Evolutionary conservation across 2,113 vertebrate species (phyloP).

Genomic region (Atrichornis clamosus): DNA sequence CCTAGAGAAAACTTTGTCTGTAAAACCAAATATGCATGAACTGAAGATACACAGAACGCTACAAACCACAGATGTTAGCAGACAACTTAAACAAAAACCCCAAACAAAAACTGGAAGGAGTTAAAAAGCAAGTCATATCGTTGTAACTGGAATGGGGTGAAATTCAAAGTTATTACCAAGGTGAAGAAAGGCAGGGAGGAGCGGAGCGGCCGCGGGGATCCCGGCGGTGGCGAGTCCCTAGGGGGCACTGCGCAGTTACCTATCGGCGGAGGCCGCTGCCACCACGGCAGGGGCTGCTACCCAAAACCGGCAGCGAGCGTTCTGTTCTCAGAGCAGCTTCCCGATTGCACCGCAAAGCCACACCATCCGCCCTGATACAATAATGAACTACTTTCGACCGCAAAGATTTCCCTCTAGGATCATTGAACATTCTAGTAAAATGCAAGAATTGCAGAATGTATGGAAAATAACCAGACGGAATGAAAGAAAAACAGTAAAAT

Average conservation of each 20-base stretch:
- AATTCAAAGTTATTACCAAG: not conserved
- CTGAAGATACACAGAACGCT: not conserved
- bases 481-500: not conserved
- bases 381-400: not conserved
- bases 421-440: not conserved
- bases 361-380: not conserved
- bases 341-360: not conserved
- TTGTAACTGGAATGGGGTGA: not conserved
- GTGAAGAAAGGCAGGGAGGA: not conserved
- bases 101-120: not conserved
- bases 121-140: not conserved
- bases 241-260: conserved; percentile 72
- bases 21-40: fast-evolving
- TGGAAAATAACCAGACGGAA: not conserved
- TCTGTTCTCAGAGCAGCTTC: conserved; percentile 11
- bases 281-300: not conserved
- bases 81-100: not conserved
- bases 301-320: not conserved
- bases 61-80: not conserved
- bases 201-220: not conserved
- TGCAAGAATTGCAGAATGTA: not conserved
- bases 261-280: conserved; percentile 43
- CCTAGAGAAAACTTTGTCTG: not conserved
- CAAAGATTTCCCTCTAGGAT: not conserved
- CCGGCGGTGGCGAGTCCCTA: conserved; percentile 54